A percentile compares a stretch with the other conserved stretches of the same genome.
These are phyloP conservation scores for Zeuzera pyrina DNA, from an alignment of 2,888 invertebrate species.

Conservation along the genomic window DNA sequence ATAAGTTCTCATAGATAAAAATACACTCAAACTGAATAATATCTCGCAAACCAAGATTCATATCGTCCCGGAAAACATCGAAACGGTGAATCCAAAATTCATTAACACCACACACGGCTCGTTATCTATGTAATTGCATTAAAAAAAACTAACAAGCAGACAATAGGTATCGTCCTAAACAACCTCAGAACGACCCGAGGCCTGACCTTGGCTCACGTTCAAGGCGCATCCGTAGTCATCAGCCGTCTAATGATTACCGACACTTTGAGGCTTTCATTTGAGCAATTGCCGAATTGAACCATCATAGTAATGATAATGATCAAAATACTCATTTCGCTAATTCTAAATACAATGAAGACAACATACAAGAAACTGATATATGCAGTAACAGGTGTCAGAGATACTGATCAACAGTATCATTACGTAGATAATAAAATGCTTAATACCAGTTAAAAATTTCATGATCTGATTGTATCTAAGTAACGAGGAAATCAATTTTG, in stretches of 20 bases:
- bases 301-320: conserved; percentile 12
- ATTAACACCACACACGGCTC: conserved; percentile 34
- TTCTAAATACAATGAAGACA: too few species aligned
- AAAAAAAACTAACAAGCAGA: conserved; percentile 29
- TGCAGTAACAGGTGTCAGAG: too few species aligned
- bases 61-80: conserved; percentile 37
- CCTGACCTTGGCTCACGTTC: conserved; percentile 46
- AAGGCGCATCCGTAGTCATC: conserved; percentile 61
- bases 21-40: too few species aligned
- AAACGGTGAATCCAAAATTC: conserved; percentile 31
- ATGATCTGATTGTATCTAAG: too few species aligned
- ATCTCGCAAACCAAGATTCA: conserved; percentile 23
- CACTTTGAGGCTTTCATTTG: conserved; percentile 24
- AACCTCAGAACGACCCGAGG: conserved; percentile 48
- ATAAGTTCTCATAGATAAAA: too few species aligned
- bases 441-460: too few species aligned
- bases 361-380: too few species aligned
- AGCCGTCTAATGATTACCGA: conserved; percentile 20
- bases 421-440: too few species aligned
- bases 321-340: too few species aligned
- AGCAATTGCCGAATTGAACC: conserved; percentile 16
- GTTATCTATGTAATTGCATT: conserved; percentile 50
- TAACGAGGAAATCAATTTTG: too few species aligned
- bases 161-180: conserved; percentile 44
- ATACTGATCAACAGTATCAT: too few species aligned